Evolutionary conservation across 1,140 invertebrate species (phyloP).

Genomic region (Stegodyphus dumicola): DNA sequence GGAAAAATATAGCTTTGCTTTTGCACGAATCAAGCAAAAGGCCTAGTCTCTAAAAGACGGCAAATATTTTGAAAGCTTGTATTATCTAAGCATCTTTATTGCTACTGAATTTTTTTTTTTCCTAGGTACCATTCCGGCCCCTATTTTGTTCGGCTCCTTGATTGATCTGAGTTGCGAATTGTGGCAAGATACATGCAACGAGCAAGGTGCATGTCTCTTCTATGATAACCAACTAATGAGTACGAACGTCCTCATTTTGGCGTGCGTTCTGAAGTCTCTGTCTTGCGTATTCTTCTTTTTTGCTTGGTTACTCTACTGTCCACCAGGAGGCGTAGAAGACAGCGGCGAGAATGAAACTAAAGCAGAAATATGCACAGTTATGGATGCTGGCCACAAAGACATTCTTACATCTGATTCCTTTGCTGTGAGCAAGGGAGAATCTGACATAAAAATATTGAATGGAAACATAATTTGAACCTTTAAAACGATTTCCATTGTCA

Average conservation of each 20-base stretch:
- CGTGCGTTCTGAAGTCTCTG: constrained; percentile 75
- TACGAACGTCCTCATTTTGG: constrained; percentile 73
- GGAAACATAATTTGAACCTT: constrained; percentile 23
- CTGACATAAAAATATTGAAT: constrained; percentile 13
- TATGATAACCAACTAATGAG: constrained; percentile 80
- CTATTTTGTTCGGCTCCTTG: constrained; percentile 58
- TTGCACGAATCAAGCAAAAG: no score
- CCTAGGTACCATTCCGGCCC: constrained; percentile 62
- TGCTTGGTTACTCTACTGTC: constrained; percentile 78
- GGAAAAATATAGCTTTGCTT: no score
- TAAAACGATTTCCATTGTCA: no score
- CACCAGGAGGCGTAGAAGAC: constrained; percentile 68
- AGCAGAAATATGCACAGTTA: not conserved
- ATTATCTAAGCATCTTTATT: no score
- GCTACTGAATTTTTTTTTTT: not conserved
- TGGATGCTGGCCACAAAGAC: constrained; percentile 11
- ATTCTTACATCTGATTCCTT: not conserved
- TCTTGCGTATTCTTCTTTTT: constrained; percentile 77
- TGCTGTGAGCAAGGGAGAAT: not conserved
- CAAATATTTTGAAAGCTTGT: no score
- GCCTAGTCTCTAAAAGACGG: no score
- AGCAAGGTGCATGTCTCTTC: constrained; percentile 75
- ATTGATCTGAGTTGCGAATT: constrained; percentile 61
- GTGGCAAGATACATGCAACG: constrained; percentile 67
- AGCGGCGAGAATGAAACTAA: constrained; percentile 20